These are phyloP conservation scores for Halocynthia aurantium DNA, from an alignment of 23 tunicate genomes.

Conservation along the genomic window DNA sequence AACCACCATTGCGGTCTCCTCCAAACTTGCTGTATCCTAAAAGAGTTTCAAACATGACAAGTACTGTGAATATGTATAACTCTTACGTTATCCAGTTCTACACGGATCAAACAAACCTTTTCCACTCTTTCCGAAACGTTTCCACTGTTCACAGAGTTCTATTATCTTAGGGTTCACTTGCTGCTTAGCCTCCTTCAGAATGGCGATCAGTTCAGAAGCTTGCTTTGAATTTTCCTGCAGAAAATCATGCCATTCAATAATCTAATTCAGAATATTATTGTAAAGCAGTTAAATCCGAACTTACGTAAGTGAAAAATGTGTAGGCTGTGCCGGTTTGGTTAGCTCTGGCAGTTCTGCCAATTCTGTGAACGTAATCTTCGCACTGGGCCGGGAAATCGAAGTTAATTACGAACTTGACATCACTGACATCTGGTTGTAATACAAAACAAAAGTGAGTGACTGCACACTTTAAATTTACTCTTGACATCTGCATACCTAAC, in stretches of 20 bases:
- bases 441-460: too few relatives aligned
- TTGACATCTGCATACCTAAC: too few relatives aligned
- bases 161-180: constrained; percentile 69
- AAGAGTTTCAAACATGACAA: not conserved
- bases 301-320: constrained; percentile 80
- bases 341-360: constrained; percentile 96
- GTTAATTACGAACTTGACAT: constrained; percentile 93
- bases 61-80: not conserved
- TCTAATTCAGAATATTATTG: not conserved
- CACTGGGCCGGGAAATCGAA: constrained; percentile 89
- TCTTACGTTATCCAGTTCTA: too few relatives aligned
- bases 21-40: not conserved
- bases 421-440: constrained; percentile 51
- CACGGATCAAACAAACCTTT: not conserved
- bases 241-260: constrained; percentile 1
- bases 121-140: constrained; percentile 14
- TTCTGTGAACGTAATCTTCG: constrained; percentile 96
- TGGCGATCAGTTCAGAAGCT: constrained; percentile 43
- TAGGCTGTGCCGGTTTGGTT: constrained; percentile 96
- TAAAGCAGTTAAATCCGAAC: not conserved
- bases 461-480: too few relatives aligned
- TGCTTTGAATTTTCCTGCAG: constrained; percentile 56
- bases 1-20: not conserved
- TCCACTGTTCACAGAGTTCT: constrained; percentile 33
- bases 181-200: constrained; percentile 87